These are phyloP conservation scores for Laupala kohalensis DNA, from an alignment of 1,140 invertebrate species.

Conservation along the genomic window DNA sequence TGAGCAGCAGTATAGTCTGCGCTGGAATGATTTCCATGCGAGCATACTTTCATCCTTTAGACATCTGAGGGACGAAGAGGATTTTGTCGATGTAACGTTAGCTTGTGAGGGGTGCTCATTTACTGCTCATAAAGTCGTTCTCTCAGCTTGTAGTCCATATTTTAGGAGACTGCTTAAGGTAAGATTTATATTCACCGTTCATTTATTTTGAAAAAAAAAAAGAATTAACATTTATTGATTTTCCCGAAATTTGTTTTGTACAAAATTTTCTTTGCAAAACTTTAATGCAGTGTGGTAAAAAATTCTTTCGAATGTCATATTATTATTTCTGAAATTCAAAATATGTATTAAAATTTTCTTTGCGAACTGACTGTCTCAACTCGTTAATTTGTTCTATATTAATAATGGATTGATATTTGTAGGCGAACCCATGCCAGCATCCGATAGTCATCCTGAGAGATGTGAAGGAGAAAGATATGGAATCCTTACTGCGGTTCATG, in stretches of 20 bases:
- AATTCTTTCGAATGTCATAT: no score
- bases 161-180: conserved; percentile 76
- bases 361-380: no score
- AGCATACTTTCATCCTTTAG: conserved; percentile 78
- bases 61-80: conserved; percentile 68
- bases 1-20: conserved; percentile 80
- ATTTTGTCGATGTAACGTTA: conserved; percentile 83
- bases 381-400: no score
- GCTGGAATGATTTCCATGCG: conserved; percentile 87
- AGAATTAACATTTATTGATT: background rate
- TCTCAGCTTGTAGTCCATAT: conserved; percentile 85
- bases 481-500: conserved; percentile 85
- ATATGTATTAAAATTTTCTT: no score
- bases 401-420: no score
- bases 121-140: conserved; percentile 78
- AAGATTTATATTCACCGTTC: conserved; percentile 13
- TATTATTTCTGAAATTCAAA: no score
- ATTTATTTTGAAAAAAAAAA: no score
- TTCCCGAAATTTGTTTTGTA: background rate
- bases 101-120: conserved; percentile 80
- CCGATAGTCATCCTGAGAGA: conserved; percentile 85
- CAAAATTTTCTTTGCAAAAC: background rate
- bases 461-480: conserved; percentile 76
- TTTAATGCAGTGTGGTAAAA: no score
- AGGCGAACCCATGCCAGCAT: conserved; percentile 84